These are phyloP conservation scores for Oxyruncus cristatus DNA, from an alignment of 2,113 vertebrate genomes.

Conservation along the genomic window DNA sequence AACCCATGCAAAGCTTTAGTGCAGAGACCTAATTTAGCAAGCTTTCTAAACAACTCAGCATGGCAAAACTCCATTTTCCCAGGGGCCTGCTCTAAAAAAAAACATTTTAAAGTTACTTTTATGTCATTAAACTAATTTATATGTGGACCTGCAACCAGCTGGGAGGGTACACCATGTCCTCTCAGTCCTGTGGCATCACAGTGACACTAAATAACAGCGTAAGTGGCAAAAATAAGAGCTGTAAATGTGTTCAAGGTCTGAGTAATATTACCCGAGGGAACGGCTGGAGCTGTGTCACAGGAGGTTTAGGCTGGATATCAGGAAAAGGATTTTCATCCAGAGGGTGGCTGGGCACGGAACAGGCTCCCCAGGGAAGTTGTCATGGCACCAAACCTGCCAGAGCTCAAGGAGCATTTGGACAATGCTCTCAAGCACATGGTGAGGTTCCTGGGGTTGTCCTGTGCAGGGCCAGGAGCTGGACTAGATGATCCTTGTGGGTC, in stretches of 20 bases:
- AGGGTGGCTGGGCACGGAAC: not conserved
- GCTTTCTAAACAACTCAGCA: not conserved
- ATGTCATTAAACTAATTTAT: not conserved
- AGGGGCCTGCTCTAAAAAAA: not conserved
- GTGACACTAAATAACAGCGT: not conserved
- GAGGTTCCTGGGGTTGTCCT: not conserved
- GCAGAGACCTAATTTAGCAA: not conserved
- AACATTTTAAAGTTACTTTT: not conserved
- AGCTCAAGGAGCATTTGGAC: not conserved
- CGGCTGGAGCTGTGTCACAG: not conserved
- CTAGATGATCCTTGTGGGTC: not conserved
- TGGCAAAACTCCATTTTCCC: not conserved
- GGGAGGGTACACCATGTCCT: not conserved
- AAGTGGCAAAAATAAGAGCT: not conserved
- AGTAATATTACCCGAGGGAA: not conserved
- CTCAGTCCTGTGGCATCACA: not conserved
- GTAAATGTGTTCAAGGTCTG: not conserved
- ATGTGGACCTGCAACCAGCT: not conserved
- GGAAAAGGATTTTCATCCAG: not conserved
- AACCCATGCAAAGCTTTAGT: not conserved
- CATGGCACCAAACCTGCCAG: not conserved
- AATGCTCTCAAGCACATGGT: rapidly evolving
- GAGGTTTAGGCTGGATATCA: not conserved
- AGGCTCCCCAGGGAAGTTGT: not conserved
- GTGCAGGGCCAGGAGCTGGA: not conserved